Base-by-base conservation (phyloP, 2,888 invertebrate species). In the Priocnemis perturbator region DNA sequence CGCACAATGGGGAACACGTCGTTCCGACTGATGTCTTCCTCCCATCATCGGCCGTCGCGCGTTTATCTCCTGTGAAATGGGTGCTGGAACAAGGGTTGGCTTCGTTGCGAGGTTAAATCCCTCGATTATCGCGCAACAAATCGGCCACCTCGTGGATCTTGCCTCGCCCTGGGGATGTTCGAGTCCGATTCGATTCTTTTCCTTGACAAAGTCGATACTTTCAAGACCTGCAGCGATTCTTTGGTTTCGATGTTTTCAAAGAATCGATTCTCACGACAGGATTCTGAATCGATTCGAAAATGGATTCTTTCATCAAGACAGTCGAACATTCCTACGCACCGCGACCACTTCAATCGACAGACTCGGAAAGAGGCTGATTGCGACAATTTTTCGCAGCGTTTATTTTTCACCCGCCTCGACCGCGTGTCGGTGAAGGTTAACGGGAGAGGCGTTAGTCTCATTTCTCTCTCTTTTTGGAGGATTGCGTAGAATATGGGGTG, bases 31-130 rank as follows among this genome's bases (percentile, higher is more conserved):
- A 79, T 71, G 48, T 70, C 67, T 64, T 68, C 55, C 63, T 58
- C 64, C 69, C 67, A 75, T 81, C 75, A 70, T 70, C 71, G 60
- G 59, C 23, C 37, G 48, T 45, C 64, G 50, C 45, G n/a, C 37
- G 14, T 37, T 37, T 37, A 11, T 37, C 7, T 37, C 37, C 14
- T 5, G 9, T n/a, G 17, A 30, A 23, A n/a, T 4, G 21, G 23
- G 21, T 4, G 11, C 17, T 3, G 26, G 15, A 17, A 30, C 30
- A 17, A 26, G 23, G 23, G 30, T 56, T 57, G 21, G 4, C 57
- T 57, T 20, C 23, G 7, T 55, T 11, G 9, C 23, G 23, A 9
- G 37, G 37, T 37, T 37, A 37, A 37, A 37, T 37, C 7, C 11
- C 11, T 1, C 37, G 37, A 37, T 37, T 37, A 37, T 37, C 37